Conservation (phyloP, 2,113 vertebrate genomes). For the Ploceus nigricollis region DNA sequence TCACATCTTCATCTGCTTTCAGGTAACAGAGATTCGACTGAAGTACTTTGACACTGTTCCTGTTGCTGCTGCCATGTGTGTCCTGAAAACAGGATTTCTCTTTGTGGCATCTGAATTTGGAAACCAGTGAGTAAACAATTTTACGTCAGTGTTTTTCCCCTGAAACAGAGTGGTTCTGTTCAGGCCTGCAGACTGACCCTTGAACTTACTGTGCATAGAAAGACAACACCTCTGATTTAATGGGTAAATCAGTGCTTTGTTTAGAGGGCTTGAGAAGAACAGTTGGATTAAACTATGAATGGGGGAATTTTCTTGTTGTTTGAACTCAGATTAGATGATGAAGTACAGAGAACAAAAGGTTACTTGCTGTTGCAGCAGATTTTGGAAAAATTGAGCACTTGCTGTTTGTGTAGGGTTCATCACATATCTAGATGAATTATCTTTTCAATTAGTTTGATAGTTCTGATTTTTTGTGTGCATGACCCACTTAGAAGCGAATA, state of each 20-base stretch:
- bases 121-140: constrained; percentile 89
- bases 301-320: background rate
- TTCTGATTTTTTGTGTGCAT: background rate
- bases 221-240: background rate
- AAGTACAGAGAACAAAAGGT: background rate
- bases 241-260: background rate
- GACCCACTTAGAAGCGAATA: background rate
- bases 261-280: background rate
- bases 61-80: constrained; percentile 95
- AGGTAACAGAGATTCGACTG: constrained; percentile 97
- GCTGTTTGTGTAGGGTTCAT: background rate
- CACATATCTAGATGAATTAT: background rate
- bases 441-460: background rate
- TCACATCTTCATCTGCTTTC: background rate
- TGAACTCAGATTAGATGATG: background rate
- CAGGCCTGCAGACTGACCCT: background rate
- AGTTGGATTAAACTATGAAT: background rate
- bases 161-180: background rate
- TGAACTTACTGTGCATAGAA: background rate
- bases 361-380: background rate
- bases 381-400: background rate
- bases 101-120: constrained; percentile 98
- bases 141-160: background rate
- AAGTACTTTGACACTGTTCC: constrained; percentile 99
- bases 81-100: constrained; percentile 96